Percentiles rank a stretch among this genome's conserved stretches.
These are phyloP conservation scores for Parnassius mnemosyne DNA, from an alignment of 2,888 invertebrate species.

Conservation along the genomic window DNA sequence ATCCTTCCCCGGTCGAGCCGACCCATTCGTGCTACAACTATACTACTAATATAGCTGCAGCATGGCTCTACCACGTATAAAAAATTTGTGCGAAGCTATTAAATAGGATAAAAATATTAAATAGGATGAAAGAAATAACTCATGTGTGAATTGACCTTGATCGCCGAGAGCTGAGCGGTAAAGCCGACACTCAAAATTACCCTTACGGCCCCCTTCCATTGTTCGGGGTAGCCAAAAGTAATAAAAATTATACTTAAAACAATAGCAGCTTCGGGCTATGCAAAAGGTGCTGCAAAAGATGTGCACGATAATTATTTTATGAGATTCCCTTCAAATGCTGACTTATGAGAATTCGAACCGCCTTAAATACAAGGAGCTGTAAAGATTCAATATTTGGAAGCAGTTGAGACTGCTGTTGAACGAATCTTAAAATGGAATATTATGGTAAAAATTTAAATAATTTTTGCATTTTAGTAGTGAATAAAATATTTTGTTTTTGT, in stretches of 20 bases:
- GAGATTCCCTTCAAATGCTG: too few relatives aligned
- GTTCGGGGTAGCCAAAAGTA: constrained; percentile 74
- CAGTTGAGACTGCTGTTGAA: constrained; percentile 32
- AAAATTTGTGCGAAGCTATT: too few relatives aligned
- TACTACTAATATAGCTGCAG: too few relatives aligned
- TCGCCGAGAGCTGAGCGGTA: constrained; percentile 50
- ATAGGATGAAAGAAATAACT: neutral
- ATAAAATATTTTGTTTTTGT: too few relatives aligned
- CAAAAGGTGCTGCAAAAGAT: constrained; percentile 62
- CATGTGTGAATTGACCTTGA: constrained; percentile 41
- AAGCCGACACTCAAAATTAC: constrained; percentile 60
- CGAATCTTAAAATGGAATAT: too few relatives aligned
- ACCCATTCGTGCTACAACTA: too few relatives aligned
- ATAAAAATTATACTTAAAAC: constrained; percentile 75
- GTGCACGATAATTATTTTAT: constrained; percentile 75
- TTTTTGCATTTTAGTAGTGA: too few relatives aligned
- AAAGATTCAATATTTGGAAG: constrained; percentile 53
- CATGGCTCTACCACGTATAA: too few relatives aligned
- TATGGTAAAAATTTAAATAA: too few relatives aligned
- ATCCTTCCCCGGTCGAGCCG: too few relatives aligned
- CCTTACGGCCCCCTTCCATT: constrained; percentile 66
- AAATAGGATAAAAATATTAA: too few relatives aligned
- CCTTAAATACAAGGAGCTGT: constrained; percentile 52
- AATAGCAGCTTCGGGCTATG: constrained; percentile 74
- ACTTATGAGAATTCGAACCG: constrained; percentile 52